phyloP scores from a whole-genome alignment of 2,113 vertebrate genomes.

The Chaetodon auriga region DNA sequence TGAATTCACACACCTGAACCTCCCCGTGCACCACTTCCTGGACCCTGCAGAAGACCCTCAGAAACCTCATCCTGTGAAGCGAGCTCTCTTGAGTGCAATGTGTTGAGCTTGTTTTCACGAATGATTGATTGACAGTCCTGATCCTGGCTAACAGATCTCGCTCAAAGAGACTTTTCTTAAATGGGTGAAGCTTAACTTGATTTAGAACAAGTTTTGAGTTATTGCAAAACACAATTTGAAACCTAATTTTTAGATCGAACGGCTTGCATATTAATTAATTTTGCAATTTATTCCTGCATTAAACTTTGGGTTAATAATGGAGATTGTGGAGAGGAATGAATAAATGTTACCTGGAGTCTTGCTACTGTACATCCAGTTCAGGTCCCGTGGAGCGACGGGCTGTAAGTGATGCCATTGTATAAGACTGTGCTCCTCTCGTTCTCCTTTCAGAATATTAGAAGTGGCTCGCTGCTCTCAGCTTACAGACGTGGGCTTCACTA shows the following conservation, averaged over 20 bases:
- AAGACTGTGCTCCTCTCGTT: slow-evolving; percentile 46
- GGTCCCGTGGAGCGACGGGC: background rate
- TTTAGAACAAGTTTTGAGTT: background rate
- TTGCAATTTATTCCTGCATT: background rate
- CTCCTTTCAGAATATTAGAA: slow-evolving; percentile 93
- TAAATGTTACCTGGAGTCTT: background rate
- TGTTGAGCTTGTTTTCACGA: background rate
- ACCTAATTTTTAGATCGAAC: no score
- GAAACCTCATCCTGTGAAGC: background rate
- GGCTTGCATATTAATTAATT: background rate
- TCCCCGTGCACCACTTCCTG: background rate
- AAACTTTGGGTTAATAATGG: background rate
- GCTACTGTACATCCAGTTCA: background rate
- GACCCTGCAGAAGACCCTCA: background rate
- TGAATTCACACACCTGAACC: slow-evolving; percentile 66
- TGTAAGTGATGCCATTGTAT: slow-evolving; percentile 9
- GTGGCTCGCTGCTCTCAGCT: slow-evolving; percentile 98
- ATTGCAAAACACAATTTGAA: background rate
- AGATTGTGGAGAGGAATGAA: background rate
- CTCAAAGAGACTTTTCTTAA: background rate
- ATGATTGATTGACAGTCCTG: background rate
- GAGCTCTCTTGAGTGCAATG: background rate
- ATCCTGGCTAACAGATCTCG: background rate
- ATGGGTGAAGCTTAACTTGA: background rate
- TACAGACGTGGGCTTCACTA: slow-evolving; percentile 97